Conservation (phyloP, 1,140 invertebrate species). For the Melanaphis sacchari region DNA sequence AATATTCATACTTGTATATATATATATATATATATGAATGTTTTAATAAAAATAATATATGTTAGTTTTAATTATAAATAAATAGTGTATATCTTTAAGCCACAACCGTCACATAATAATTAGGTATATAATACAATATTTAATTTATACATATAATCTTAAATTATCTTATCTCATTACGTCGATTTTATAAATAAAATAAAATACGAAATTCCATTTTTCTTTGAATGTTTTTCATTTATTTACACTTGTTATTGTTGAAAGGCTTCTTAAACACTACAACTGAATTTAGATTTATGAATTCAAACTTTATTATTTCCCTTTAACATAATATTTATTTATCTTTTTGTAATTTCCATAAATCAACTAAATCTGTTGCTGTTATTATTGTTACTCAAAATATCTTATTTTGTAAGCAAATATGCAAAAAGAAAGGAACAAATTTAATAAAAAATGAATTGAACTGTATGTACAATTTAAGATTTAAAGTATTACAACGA, state of each 20-base stretch:
- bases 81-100: too few relatives aligned
- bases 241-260: background rate
- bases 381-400: background rate
- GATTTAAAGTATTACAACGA: background rate
- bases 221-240: background rate
- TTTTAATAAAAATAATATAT: background rate
- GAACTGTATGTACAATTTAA: background rate
- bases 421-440: background rate
- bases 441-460: background rate
- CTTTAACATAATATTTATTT: background rate
- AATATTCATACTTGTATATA: background rate
- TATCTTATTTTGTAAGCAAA: background rate
- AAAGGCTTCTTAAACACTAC: background rate
- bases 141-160: background rate
- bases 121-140: background rate
- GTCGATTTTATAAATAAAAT: background rate
- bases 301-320: background rate
- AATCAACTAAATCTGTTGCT: background rate
- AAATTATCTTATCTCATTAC: background rate
- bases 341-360: slow-evolving; percentile 1
- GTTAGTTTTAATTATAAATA: too few relatives aligned
- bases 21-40: too few relatives aligned
- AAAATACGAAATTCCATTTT: background rate
- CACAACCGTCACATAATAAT: too few relatives aligned
- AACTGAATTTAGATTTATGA: background rate